phyloP scores from a whole-genome alignment of 1,140 invertebrate genomes.

The Drosophila murphyi region DNA sequence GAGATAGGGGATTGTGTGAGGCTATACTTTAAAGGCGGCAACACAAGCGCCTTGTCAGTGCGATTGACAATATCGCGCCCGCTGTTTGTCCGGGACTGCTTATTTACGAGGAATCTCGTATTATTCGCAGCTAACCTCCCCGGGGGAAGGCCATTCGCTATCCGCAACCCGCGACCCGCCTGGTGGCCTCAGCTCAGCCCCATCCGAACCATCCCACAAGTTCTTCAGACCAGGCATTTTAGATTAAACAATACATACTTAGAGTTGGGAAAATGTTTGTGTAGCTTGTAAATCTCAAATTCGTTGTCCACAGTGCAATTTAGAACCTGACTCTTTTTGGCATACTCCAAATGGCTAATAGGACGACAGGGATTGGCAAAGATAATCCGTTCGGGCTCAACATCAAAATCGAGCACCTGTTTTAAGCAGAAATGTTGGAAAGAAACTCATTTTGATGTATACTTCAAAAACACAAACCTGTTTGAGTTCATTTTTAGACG shows the following conservation, averaged over 20 bases:
- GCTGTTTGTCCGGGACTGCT: too few species aligned
- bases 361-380: constrained; percentile 99
- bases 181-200: too few species aligned
- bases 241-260: constrained; percentile 54
- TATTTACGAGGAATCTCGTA: too few species aligned
- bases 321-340: constrained; percentile 90
- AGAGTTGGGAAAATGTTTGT: constrained; percentile 92
- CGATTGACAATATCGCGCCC: too few species aligned
- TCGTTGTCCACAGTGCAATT: constrained; percentile 98
- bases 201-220: too few species aligned
- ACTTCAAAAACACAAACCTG: constrained; percentile 32
- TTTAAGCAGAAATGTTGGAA: not conserved
- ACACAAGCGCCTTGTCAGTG: too few species aligned
- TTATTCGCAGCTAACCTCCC: too few species aligned
- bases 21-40: too few species aligned
- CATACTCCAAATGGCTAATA: constrained; percentile 95
- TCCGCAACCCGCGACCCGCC: too few species aligned
- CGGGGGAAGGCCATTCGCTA: too few species aligned
- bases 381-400: constrained; percentile 93
- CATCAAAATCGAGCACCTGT: constrained; percentile 89
- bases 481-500: constrained; percentile 96
- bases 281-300: constrained; percentile 96
- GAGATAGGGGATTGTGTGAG: too few species aligned
- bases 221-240: too few species aligned
- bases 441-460: not conserved